A percentile compares a stretch with the other conserved stretches of the same genome.
Evolutionary conservation across 2,888 invertebrate genomes (phyloP).

Genomic region (Aspidiotus rigidus): DNA sequence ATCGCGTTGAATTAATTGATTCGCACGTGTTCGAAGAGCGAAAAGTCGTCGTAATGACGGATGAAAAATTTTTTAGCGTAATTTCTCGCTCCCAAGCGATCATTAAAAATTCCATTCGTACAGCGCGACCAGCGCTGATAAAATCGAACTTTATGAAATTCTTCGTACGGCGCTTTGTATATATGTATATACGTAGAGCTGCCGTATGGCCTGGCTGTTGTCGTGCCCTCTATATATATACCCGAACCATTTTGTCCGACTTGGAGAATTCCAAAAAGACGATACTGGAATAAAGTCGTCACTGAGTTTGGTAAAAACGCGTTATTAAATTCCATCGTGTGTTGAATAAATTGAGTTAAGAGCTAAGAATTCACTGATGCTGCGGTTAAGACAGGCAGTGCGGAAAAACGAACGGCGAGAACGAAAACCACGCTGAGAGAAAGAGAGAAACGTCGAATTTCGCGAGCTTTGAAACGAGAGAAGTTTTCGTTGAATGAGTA

Average conservation of each 20-base stretch:
- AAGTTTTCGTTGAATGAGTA: background rate
- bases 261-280: conserved; percentile 3
- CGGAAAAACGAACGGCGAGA: background rate
- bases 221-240: no score
- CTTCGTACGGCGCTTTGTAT: background rate
- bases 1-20: no score
- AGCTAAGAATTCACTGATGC: conserved; percentile 12
- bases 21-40: no score
- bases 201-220: no score
- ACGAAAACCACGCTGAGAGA: background rate
- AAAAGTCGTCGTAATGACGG: background rate
- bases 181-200: no score
- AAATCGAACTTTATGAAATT: conserved; percentile 19
- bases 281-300: conserved; percentile 19
- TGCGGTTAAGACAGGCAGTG: background rate
- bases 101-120: conserved; percentile 12
- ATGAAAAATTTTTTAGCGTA: conserved; percentile 2
- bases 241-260: no score
- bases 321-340: conserved; percentile 32
- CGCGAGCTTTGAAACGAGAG: background rate
- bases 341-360: conserved; percentile 28
- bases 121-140: background rate
- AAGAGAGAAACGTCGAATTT: background rate
- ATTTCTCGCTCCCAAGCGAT: background rate
- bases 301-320: conserved; percentile 24